These are phyloP conservation scores for Bufo bufo DNA, from an alignment of 2,113 vertebrate genomes.

Conservation along the genomic window DNA sequence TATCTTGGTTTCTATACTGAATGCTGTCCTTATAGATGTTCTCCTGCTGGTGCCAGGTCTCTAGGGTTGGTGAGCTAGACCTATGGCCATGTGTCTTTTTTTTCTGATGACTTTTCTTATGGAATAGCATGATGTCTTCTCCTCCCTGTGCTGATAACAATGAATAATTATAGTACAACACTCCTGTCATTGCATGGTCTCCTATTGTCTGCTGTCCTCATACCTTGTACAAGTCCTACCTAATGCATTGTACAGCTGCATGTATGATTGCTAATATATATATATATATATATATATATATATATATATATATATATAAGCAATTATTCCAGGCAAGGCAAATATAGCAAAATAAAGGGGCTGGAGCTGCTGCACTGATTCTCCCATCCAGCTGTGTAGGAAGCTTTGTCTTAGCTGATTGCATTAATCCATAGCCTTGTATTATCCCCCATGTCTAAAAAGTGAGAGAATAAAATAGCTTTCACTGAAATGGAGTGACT, in stretches of 20 bases:
- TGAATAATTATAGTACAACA: conserved; percentile 23
- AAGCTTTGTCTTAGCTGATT: conserved; percentile 21
- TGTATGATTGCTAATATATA: not conserved
- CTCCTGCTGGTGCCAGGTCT: not conserved
- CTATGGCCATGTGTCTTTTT: not conserved
- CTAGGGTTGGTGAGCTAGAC: not conserved
- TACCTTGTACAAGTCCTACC: not conserved
- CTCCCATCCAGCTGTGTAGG: not conserved
- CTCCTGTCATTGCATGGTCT: conserved; percentile 8
- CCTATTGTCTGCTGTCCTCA: conserved; percentile 23
- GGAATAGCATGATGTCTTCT: not conserved
- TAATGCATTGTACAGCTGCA: not conserved
- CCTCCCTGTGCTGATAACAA: conserved; percentile 16
- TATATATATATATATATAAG: not conserved
- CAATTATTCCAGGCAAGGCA: not conserved
- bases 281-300: not conserved
- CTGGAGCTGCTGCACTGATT: not conserved
- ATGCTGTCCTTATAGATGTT: not conserved
- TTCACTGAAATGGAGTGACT: not conserved
- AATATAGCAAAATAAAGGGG: not conserved
- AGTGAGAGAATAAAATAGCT: not conserved
- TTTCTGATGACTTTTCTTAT: not conserved
- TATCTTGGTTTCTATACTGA: not conserved
- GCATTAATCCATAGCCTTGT: conserved; percentile 15
- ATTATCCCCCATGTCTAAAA: not conserved